Percentiles rank a stretch among this genome's conserved stretches.
phyloP scores from a whole-genome alignment of 2,113 vertebrate genomes.

The Xenus cinereus region DNA sequence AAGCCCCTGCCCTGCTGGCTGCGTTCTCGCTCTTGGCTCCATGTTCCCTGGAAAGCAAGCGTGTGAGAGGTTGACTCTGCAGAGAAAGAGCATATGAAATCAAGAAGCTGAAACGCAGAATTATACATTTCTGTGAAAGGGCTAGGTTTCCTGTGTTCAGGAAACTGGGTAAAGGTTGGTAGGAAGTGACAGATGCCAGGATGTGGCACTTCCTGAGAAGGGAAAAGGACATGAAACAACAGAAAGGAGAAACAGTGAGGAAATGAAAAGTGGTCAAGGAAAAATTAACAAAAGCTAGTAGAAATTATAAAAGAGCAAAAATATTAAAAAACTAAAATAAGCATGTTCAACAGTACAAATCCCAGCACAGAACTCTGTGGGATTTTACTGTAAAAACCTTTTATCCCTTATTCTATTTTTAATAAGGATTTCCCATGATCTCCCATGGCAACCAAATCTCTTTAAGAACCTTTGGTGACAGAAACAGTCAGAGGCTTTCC shows the following conservation, averaged over 20 bases:
- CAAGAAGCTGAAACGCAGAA: background rate
- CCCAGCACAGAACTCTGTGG: background rate
- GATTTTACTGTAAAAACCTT: background rate
- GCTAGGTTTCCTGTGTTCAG: background rate
- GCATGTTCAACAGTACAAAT: background rate
- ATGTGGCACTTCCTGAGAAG: background rate
- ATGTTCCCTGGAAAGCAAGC: background rate
- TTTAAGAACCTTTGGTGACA: constrained; percentile 5
- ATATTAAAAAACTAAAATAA: background rate
- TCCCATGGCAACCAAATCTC: constrained; percentile 13
- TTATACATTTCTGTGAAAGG: background rate
- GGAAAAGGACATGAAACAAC: background rate
- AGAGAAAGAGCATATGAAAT: background rate
- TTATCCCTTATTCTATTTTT: constrained; percentile 25
- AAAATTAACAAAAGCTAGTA: background rate
- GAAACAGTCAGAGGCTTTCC: background rate
- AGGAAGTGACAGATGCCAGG: background rate
- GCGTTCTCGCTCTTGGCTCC: background rate
- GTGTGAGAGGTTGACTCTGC: background rate
- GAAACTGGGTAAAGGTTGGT: background rate
- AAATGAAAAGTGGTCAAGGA: background rate
- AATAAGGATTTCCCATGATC: constrained; percentile 32
- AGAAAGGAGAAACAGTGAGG: background rate
- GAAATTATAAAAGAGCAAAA: background rate
- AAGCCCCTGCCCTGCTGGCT: background rate